These are phyloP conservation scores for Polyommatus icarus DNA, from an alignment of 2,888 invertebrate genomes.

Conservation along the genomic window DNA sequence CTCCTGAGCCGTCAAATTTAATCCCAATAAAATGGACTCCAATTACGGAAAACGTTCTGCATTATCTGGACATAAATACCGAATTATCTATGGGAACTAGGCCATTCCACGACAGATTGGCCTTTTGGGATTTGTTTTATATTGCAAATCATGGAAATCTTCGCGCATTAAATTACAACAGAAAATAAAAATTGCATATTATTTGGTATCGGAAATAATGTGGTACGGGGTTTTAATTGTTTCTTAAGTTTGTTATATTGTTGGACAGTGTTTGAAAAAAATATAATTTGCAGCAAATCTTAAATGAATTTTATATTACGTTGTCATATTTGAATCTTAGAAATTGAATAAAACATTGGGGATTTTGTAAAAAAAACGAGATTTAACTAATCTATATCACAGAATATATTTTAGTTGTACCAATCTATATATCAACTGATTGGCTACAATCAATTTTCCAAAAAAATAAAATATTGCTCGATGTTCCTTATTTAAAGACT, in stretches of 20 bases:
- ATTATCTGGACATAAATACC: conserved; percentile 39
- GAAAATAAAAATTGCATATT: not conserved
- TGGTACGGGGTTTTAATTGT: not conserved
- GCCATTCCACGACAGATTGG: conserved; percentile 45
- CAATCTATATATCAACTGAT: no score
- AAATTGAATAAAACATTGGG: no score
- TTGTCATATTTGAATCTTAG: no score
- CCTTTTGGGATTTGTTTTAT: conserved; percentile 49
- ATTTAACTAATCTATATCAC: no score
- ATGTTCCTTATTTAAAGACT: not conserved
- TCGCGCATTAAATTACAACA: conserved; percentile 18
- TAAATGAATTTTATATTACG: no score
- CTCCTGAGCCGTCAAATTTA: conserved; percentile 20
- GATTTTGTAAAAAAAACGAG: no score
- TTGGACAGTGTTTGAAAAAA: not conserved
- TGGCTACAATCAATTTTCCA: no score
- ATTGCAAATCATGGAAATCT: conserved; percentile 32
- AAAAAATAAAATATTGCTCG: not conserved
- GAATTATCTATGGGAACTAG: conserved; percentile 38
- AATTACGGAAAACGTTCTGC: not conserved
- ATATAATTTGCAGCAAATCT: not conserved
- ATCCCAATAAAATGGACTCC: conserved; percentile 27
- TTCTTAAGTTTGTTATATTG: not conserved
- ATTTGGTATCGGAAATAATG: not conserved
- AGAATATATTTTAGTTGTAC: no score